These are phyloP conservation scores for Calosoma granatense DNA, from an alignment of 1,140 invertebrate species.

Conservation along the genomic window DNA sequence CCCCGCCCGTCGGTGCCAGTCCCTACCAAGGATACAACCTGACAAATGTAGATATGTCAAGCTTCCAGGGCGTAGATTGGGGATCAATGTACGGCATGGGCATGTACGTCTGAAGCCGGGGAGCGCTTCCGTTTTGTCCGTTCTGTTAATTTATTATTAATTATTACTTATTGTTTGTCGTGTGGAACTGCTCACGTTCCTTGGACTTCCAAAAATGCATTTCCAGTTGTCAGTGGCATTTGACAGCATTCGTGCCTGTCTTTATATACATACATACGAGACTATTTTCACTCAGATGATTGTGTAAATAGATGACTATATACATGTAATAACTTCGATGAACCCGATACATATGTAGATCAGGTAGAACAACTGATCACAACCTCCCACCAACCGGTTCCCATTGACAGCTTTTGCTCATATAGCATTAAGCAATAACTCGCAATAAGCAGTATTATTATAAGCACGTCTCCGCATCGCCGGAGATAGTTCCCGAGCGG, in stretches of 20 bases:
- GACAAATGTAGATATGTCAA: slow-evolving; percentile 81
- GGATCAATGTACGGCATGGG: slow-evolving; percentile 81
- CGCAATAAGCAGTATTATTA: slow-evolving; percentile 38
- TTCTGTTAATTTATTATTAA: slow-evolving; percentile 10
- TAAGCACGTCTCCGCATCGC: not conserved
- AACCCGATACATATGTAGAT: not conserved
- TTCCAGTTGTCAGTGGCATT: slow-evolving; percentile 13
- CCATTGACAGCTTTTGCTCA: slow-evolving; percentile 21
- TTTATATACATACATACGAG: slow-evolving; percentile 1
- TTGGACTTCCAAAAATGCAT: slow-evolving; percentile 9
- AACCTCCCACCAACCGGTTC: slow-evolving; percentile 7
- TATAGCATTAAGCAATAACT: slow-evolving; percentile 35
- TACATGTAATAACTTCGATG: not conserved
- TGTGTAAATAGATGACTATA: slow-evolving; percentile 5
- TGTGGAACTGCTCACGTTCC: not conserved
- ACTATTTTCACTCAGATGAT: slow-evolving; percentile 4
- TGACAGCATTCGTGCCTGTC: slow-evolving; percentile 10
- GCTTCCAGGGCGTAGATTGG: slow-evolving; percentile 84
- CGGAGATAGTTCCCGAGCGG: slow-evolving; percentile 1
- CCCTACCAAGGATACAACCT: slow-evolving; percentile 72
- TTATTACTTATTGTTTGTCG: not conserved
- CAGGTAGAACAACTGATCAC: not conserved
- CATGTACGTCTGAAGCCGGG: slow-evolving; percentile 66
- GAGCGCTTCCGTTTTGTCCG: slow-evolving; percentile 17
- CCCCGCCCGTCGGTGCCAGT: slow-evolving; percentile 51